phyloP scores from a whole-genome alignment of 2,113 vertebrate genomes.

The Phyllostomus hastatus region DNA sequence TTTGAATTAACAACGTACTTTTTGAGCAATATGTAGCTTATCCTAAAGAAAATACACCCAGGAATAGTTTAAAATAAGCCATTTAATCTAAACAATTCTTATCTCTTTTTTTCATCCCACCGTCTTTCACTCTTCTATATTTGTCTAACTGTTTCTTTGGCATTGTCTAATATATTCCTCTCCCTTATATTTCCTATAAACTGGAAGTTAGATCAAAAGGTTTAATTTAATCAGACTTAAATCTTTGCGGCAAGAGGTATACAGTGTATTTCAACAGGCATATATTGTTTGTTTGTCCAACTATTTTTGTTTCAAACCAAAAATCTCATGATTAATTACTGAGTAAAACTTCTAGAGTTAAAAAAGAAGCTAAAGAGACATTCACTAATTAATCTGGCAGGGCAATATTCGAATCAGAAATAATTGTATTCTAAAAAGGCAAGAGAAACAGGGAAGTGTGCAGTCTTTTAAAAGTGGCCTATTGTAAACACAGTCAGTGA shows the following conservation, averaged over 20 bases:
- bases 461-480: neutral
- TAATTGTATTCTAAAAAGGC: neutral
- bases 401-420: neutral
- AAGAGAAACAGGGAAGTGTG: neutral
- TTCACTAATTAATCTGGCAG: neutral
- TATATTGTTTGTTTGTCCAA: neutral
- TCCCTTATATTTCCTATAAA: neutral
- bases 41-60: neutral
- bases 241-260: neutral
- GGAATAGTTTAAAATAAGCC: neutral
- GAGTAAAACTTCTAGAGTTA: neutral
- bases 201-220: neutral
- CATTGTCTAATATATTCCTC: neutral
- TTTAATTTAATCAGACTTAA: constrained; percentile 12
- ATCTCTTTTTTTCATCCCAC: neutral
- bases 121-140: neutral
- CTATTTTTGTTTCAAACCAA: neutral
- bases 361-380: neutral
- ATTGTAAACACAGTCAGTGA: neutral
- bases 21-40: neutral
- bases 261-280: neutral
- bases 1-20: neutral
- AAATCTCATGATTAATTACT: neutral
- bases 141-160: neutral
- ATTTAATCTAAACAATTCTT: neutral